Percentiles rank a stretch among this genome's conserved stretches.
Conservation (phyloP, 2,797 vertebrate species). For the Streptopelia turtur region DNA sequence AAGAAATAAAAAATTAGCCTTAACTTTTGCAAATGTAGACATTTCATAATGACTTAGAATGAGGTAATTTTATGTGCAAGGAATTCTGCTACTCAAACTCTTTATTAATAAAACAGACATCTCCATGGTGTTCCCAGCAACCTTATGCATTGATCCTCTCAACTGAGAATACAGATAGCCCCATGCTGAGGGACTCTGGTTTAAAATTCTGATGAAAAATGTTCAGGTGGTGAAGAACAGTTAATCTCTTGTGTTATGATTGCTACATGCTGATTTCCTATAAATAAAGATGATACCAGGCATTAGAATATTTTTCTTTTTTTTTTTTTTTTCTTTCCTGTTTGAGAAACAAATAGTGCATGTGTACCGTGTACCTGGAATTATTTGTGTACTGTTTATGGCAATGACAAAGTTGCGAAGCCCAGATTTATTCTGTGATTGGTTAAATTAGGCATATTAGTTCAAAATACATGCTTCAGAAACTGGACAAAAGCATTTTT, state of each 20-base stretch:
- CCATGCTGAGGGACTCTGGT: neutral
- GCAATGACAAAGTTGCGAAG: neutral
- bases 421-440: neutral
- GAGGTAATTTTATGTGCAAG: neutral
- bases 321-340: neutral
- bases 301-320: neutral
- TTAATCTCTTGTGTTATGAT: constrained; percentile 20
- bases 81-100: neutral
- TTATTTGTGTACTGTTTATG: neutral
- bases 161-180: neutral
- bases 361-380: neutral
- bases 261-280: constrained; percentile 16
- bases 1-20: neutral
- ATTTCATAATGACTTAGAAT: neutral
- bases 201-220: constrained; percentile 41
- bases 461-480: neutral
- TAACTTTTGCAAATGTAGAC: neutral
- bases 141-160: neutral
- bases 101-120: neutral
- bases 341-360: neutral
- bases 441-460: constrained; percentile 34
- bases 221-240: neutral
- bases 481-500: neutral
- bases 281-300: constrained; percentile 49
- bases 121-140: neutral